Percentiles rank a stretch among this genome's conserved stretches.
phyloP scores from a whole-genome alignment of 2,797 vertebrate species.

The Acanthiza pusilla region DNA sequence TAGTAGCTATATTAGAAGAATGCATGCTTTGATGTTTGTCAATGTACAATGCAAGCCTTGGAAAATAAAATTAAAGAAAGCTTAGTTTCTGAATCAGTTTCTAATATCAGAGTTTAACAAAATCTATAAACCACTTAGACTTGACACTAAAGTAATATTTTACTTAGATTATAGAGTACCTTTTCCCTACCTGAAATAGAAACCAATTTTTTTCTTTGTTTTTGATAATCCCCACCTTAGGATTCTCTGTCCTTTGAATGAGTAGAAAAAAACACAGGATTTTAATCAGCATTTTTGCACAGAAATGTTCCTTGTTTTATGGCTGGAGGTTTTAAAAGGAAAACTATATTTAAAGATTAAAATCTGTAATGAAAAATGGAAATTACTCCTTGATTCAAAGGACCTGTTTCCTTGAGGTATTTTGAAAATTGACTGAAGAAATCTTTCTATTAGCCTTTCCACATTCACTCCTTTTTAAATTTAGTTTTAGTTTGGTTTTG shows the following conservation, averaged over 20 bases:
- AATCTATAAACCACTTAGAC: not conserved
- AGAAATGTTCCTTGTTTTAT: not conserved
- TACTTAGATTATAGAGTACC: not conserved
- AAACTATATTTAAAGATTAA: not conserved
- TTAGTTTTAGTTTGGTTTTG: not conserved
- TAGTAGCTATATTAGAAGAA: not conserved
- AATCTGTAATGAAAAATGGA: not conserved
- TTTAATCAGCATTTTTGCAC: not conserved
- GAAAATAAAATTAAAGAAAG: not conserved
- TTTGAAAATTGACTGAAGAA: not conserved
- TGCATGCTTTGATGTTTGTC: not conserved
- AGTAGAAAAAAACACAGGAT: not conserved
- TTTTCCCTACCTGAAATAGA: not conserved
- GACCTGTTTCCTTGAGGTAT: not conserved
- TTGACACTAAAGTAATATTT: not conserved
- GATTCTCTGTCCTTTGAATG: not conserved
- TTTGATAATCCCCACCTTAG: not conserved
- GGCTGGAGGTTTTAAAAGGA: not conserved
- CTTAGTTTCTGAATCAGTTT: not conserved
- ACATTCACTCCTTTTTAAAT: not conserved
- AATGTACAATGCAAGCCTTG: not conserved
- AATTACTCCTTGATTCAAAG: not conserved
- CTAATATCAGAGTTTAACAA: not conserved
- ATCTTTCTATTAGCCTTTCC: not conserved
- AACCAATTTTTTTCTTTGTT: not conserved